These are phyloP conservation scores for Spicauda simplicius DNA, from an alignment of 2,888 invertebrate species.

Conservation along the genomic window DNA sequence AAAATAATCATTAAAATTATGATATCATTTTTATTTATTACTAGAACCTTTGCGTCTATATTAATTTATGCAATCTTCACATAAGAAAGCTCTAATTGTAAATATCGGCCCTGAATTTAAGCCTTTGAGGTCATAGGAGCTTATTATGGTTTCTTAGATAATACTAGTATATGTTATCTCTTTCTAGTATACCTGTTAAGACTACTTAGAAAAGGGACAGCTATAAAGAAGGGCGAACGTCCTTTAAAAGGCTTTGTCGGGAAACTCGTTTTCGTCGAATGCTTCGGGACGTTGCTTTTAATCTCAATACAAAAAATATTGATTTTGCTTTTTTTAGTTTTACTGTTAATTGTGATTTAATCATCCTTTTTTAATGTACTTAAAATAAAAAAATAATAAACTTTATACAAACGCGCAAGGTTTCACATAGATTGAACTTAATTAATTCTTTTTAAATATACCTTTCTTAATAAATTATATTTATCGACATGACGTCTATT, in stretches of 20 bases:
- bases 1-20: too few relatives aligned
- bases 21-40: too few relatives aligned
- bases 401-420: too few relatives aligned
- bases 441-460: too few relatives aligned
- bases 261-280: slow-evolving; percentile 75
- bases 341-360: too few relatives aligned
- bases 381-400: too few relatives aligned
- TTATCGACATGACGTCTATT: too few relatives aligned
- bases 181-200: slow-evolving; percentile 46
- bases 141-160: slow-evolving; percentile 43
- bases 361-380: too few relatives aligned
- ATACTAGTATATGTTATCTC: slow-evolving; percentile 53
- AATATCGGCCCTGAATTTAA: slow-evolving; percentile 45
- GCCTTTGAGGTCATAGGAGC: slow-evolving; percentile 56
- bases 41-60: background rate
- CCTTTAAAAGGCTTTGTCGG: slow-evolving; percentile 74
- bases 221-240: slow-evolving; percentile 67
- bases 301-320: background rate
- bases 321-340: background rate
- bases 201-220: slow-evolving; percentile 63
- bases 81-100: slow-evolving; percentile 11
- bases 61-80: background rate
- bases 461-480: too few relatives aligned
- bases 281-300: slow-evolving; percentile 69
- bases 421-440: too few relatives aligned